These are phyloP conservation scores for Myodes glareolus DNA, from an alignment of 2,113 vertebrate species.

Conservation along the genomic window DNA sequence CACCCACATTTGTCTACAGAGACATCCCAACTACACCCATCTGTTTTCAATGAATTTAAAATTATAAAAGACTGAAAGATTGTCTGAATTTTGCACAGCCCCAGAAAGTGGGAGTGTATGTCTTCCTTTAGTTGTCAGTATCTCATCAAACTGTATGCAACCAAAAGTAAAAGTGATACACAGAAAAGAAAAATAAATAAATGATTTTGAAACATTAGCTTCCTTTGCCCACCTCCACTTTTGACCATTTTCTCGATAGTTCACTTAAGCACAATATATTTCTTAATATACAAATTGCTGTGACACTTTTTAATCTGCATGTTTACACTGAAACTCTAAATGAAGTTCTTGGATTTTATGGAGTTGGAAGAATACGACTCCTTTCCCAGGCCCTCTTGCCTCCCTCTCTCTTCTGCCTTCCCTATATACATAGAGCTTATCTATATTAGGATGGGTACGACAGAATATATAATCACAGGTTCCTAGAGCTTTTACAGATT, in stretches of 20 bases:
- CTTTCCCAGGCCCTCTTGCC: neutral
- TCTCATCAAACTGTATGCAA: neutral
- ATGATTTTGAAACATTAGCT: neutral
- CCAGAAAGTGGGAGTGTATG: neutral
- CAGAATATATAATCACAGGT: neutral
- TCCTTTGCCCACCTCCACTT: neutral
- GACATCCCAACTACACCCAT: neutral
- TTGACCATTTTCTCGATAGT: neutral
- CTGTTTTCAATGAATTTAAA: neutral
- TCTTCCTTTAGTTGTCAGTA: neutral
- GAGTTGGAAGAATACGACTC: neutral
- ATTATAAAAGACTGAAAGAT: neutral
- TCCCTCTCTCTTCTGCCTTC: neutral
- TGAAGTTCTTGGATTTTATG: neutral
- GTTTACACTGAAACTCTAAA: neutral
- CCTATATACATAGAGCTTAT: accelerated
- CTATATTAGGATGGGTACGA: neutral
- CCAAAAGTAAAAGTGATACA: neutral
- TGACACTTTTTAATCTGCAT: neutral
- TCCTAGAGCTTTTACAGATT: neutral
- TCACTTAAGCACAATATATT: neutral
- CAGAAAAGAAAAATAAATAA: neutral
- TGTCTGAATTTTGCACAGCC: neutral
- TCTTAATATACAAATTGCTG: neutral
- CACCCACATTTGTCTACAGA: accelerated